Evolutionary conservation across 2,888 invertebrate species (phyloP), one percentile per base, ranked within the genome.

Genomic region (Apodemia zela): DNA sequence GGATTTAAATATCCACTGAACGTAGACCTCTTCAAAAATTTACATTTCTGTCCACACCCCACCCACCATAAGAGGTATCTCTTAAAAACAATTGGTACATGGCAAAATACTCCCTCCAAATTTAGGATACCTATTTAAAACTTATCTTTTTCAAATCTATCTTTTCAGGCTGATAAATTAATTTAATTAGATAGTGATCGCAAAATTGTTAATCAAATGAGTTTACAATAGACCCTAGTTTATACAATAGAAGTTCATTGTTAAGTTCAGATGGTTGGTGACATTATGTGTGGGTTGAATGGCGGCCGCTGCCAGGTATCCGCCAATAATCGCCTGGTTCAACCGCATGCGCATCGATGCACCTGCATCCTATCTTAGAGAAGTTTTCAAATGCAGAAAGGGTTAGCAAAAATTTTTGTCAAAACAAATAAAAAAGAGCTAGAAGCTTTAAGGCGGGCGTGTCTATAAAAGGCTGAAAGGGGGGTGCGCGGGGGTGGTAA

Each of bases 401-500:
- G 85, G 81, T 76, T 85, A 85, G 76, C 87, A 85, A 79, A 88
- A 89, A 79, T 80, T 87, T 86, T 89, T 86, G 88, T 76, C 89
- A 90, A 89, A 90, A 89, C 87, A 89, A 88, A 89, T 86, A 87
- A 87, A 89, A 85, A 82, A 83, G 80, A 78, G 81, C 77, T 74
- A 82, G 79, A 80, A 85, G 82, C 80, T 78, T 81, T 84, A 77
- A 79, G 82, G 81, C 88, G 85, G 87, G 89, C 89, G 90, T 89
- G 90, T 89, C 90, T 90, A 90, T 90, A 90, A 90, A 90, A 90
- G 90, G 90, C 89, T 83, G 87, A 87, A 85, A 80, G 89, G 85
- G 89, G 90, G 91, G 90, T 86, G 88, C 82, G 88, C 87, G 89
- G 89, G 89, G 89, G 90, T 87, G 89, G 90, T 90, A 90, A 90